Conservation (phyloP, 2,113 vertebrate genomes). For the Lota lota region DNA sequence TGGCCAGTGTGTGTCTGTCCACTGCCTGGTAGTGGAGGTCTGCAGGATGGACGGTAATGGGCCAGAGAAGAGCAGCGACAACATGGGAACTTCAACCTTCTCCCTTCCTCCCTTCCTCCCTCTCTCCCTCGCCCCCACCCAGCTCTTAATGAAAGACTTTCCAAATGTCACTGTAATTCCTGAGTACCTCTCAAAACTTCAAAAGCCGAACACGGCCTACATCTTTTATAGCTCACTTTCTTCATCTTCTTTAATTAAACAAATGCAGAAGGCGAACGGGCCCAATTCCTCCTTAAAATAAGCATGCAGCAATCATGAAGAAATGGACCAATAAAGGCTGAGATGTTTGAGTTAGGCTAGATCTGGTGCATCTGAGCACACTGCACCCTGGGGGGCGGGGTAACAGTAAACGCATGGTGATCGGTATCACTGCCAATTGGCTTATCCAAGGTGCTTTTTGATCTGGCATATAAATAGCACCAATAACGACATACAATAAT, state of each 20-base stretch:
- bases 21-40: too few species aligned
- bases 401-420: not conserved
- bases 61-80: too few species aligned
- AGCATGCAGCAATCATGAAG: too few species aligned
- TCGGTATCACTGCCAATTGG: constrained; percentile 12
- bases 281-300: too few species aligned
- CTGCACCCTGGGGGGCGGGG: not conserved
- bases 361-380: not conserved
- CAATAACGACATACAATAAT: not conserved
- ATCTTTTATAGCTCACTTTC: constrained; percentile 33
- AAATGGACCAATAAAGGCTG: too few species aligned
- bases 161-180: constrained; percentile 55
- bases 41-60: too few species aligned
- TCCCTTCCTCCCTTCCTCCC: not conserved
- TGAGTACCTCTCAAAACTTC: constrained; percentile 38
- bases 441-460: constrained; percentile 13
- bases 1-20: too few species aligned
- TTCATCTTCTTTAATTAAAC: too few species aligned
- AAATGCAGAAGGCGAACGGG: too few species aligned
- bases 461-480: constrained; percentile 22
- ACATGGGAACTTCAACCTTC: not conserved
- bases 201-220: too few species aligned
- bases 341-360: not conserved
- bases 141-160: constrained; percentile 49
- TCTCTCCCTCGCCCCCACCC: constrained; percentile 1